Base-by-base conservation (phyloP, 1,140 invertebrate species). In the Trachymyrmex cornetzi region DNA sequence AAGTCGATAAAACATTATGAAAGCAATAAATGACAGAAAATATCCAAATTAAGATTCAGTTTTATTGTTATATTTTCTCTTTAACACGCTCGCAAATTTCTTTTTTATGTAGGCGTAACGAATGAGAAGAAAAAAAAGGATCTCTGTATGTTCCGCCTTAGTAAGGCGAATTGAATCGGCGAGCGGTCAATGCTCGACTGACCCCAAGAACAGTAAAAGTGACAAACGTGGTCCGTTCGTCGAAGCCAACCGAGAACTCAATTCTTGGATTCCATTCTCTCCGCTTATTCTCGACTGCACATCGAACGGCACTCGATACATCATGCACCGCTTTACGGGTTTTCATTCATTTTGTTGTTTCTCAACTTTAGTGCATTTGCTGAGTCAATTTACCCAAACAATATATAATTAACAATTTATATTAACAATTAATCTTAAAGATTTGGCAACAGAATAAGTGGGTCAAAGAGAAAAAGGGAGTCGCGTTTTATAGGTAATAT, bases 201-300 rank as follows among this genome's bases (percentile, higher is more conserved):
- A 94, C 93, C 93, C 90, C 90, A 92, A 92, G 89, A 94, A 93
- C 93, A 94, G 93, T 94, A 94, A 94, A 94, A 94, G 93, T 94
- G 93, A 94, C 89, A 93, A 89, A 90, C 88, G 90, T 77, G 30
- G 64, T 64, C 74, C 88, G 53, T 61, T 86, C 77, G 69, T 86
- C 86, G 50, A 88, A 88, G 87, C 80, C 75, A 84, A 64, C 57
- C 71, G 72, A 59, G 81, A 86, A 90, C 86, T 77, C 69, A 77
- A 90, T 90, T 87, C 79, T 75, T 79, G 72, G 72, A 63, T 90
- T 88, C 59, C 67, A 59, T 72, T 77, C 61, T 77, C 82, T 48
- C 75, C 44, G 57, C 27, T 79, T 90, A 71, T 87, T 16, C 16
- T 38, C n/a, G 44, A 38, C 74, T 67, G 14, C 27, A 34, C 48